Evolutionary conservation across 2,797 vertebrate genomes (phyloP).

Genomic region (Semotilus atromaculatus): DNA sequence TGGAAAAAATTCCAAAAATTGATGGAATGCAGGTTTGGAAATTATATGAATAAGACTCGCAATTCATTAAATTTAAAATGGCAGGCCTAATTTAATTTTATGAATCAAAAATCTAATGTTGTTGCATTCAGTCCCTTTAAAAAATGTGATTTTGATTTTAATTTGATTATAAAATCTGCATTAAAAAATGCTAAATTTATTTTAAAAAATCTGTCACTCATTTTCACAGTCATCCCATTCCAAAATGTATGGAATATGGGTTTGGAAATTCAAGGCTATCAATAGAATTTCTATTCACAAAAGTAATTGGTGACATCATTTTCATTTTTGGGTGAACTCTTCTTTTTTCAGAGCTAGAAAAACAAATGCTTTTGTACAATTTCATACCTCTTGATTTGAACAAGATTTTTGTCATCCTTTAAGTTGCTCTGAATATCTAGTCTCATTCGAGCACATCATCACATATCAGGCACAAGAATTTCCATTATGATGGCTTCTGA

Average conservation of each 20-base stretch:
- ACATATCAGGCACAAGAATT: neutral
- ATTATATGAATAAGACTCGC: neutral
- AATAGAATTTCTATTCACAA: too few species aligned
- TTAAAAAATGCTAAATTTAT: too few species aligned
- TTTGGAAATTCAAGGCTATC: neutral
- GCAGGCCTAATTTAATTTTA: too few species aligned
- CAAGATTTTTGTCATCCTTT: neutral
- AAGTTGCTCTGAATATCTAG: slow-evolving; percentile 22
- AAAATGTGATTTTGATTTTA: too few species aligned
- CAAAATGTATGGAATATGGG: neutral
- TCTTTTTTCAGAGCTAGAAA: neutral
- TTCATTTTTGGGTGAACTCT: neutral
- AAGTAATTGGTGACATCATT: neutral
- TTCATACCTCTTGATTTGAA: neutral
- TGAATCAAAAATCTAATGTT: too few species aligned
- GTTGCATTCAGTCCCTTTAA: too few species aligned
- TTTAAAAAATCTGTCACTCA: too few species aligned
- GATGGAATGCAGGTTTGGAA: neutral
- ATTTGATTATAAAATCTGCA: too few species aligned
- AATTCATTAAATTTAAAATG: neutral
- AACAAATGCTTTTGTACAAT: neutral
- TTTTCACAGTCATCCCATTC: neutral
- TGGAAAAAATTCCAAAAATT: too few species aligned
- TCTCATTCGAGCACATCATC: neutral
- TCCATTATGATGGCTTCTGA: neutral